Conservation (phyloP, 1,140 invertebrate species). For the Drosophila ohnishii region DNA sequence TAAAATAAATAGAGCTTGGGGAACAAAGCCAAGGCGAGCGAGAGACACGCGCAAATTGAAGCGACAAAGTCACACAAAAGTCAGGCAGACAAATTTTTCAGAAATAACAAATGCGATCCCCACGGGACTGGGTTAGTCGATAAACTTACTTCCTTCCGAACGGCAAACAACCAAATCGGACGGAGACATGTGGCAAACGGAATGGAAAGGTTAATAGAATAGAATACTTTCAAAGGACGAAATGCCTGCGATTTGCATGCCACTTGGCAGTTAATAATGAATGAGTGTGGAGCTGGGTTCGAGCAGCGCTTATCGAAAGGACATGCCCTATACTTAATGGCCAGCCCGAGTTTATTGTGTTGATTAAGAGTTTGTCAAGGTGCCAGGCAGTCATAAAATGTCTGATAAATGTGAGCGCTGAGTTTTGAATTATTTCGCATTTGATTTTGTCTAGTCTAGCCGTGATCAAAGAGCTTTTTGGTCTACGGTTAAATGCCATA, state of each 20-base stretch:
- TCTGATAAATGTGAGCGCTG: background rate
- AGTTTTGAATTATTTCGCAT: background rate
- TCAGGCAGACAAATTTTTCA: constrained; percentile 62
- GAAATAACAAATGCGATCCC: constrained; percentile 60
- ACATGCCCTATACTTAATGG: constrained; percentile 7
- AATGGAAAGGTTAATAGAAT: constrained; percentile 32
- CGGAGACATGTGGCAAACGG: constrained; percentile 18
- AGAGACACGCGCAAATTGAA: constrained; percentile 43
- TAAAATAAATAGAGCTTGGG: constrained; percentile 20
- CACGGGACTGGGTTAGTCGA: constrained; percentile 4
- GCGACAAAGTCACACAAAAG: constrained; percentile 70
- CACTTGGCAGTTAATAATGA: constrained; percentile 52
- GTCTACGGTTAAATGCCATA: too few relatives aligned
- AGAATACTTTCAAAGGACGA: constrained; percentile 16
- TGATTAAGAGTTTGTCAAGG: constrained; percentile 11
- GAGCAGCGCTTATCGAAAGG: constrained; percentile 4
- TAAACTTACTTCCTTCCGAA: constrained; percentile 25
- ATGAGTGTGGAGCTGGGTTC: constrained; percentile 14
- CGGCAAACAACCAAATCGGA: constrained; percentile 2
- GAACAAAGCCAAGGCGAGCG: constrained; percentile 16
- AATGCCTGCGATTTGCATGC: constrained; percentile 55
- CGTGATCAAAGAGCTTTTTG: too few relatives aligned
- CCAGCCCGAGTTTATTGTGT: constrained; percentile 6
- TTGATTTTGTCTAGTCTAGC: background rate
- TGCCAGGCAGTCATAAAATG: constrained; percentile 5